phyloP scores from a whole-genome alignment of 2,113 vertebrate species.

The Anguilla rostrata region DNA sequence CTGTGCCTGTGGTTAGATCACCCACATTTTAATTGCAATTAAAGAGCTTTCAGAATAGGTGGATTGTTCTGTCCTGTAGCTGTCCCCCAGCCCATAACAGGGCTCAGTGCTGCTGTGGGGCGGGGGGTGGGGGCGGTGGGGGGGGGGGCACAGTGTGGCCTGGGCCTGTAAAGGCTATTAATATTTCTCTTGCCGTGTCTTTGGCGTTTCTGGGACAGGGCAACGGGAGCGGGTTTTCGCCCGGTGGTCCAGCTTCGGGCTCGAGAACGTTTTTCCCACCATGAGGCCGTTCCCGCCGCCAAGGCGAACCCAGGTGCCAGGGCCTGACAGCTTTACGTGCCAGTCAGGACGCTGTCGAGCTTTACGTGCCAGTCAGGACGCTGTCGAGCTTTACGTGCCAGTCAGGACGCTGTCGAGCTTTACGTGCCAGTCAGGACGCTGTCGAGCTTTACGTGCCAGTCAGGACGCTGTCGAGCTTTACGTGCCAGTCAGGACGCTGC shows the following conservation, averaged over 20 bases:
- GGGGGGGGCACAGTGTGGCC: slow-evolving; percentile 17
- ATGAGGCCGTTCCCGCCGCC: slow-evolving; percentile 20
- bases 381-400: too few species aligned
- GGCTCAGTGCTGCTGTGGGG: slow-evolving; percentile 25
- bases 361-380: too few species aligned
- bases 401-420: too few species aligned
- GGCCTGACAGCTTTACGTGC: slow-evolving; percentile 44
- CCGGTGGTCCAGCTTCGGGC: slow-evolving; percentile 33
- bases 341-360: too few species aligned
- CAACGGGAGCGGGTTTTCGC: slow-evolving; percentile 39
- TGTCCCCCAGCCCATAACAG: slow-evolving; percentile 32
- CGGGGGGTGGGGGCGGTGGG: slow-evolving; percentile 6
- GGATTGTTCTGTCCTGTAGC: slow-evolving; percentile 32
- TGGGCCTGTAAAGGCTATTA: slow-evolving; percentile 42
- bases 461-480: neutral
- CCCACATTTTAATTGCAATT: slow-evolving; percentile 39
- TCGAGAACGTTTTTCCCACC: slow-evolving; percentile 14
- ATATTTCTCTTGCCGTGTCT: slow-evolving; percentile 33
- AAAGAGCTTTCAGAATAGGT: slow-evolving; percentile 41
- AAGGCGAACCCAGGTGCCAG: slow-evolving; percentile 35
- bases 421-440: neutral
- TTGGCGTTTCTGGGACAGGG: slow-evolving; percentile 30
- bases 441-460: too few species aligned
- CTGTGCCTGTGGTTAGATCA: slow-evolving; percentile 35
- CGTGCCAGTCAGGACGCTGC: too few species aligned